Evolutionary conservation across 2,888 invertebrate genomes (phyloP).

Genomic region (Drosophila lutescens): DNA sequence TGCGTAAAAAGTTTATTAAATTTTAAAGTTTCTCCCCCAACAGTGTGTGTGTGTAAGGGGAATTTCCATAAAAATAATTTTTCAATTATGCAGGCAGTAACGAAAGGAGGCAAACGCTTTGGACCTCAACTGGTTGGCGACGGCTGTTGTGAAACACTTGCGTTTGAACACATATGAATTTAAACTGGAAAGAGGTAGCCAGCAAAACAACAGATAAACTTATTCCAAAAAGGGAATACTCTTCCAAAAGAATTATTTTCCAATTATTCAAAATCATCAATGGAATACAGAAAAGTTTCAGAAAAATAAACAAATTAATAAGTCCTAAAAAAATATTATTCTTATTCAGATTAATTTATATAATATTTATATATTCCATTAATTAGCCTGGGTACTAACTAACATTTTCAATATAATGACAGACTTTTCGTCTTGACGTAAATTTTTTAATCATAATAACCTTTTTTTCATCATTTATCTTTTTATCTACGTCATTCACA

Average conservation of each 20-base stretch:
- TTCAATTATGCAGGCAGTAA: conserved; percentile 63
- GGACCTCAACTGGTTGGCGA: conserved; percentile 59
- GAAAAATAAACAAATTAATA: too few relatives aligned
- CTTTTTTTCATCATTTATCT: not conserved
- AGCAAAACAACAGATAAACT: not conserved
- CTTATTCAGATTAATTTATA: too few relatives aligned
- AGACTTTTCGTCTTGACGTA: too few relatives aligned
- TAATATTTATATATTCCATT: too few relatives aligned
- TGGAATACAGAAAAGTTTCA: too few relatives aligned
- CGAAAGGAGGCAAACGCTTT: conserved; percentile 41
- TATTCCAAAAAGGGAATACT: not conserved
- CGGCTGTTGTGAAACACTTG: conserved; percentile 44
- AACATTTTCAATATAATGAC: too few relatives aligned
- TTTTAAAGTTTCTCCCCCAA: conserved; percentile 61
- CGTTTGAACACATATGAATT: conserved; percentile 6
- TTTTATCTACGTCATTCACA: too few relatives aligned
- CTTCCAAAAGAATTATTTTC: not conserved
- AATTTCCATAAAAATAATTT: conserved; percentile 74
- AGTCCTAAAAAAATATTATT: too few relatives aligned
- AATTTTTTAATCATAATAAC: too few relatives aligned
- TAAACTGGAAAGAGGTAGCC: not conserved
- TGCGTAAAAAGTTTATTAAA: conserved; percentile 81
- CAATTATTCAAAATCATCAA: too few relatives aligned
- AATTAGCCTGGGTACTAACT: not conserved
- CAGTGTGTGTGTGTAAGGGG: conserved; percentile 29